phyloP scores from a whole-genome alignment of 35 echinoderm and acorn worm species.

The Acanthaster planci region DNA sequence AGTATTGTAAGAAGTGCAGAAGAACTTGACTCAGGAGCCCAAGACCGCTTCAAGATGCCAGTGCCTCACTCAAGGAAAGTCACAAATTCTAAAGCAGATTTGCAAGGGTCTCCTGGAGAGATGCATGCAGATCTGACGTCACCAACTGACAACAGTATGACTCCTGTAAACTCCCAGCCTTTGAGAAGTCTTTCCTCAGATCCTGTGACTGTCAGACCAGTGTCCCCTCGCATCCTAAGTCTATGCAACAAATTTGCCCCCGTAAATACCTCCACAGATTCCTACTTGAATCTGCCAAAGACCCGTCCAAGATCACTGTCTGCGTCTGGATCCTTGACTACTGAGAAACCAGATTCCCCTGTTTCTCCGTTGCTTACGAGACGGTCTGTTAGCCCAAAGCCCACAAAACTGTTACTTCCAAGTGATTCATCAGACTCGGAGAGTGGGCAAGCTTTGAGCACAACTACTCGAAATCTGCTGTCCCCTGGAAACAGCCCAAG shows the following conservation, averaged over 20 bases:
- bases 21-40: background rate
- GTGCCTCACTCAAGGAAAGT: background rate
- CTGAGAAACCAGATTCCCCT: conserved; percentile 32
- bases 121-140: background rate
- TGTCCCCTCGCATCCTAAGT: conserved; percentile 72
- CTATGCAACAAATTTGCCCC: conserved; percentile 72
- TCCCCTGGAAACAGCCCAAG: conserved; percentile 79
- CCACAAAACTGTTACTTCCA: conserved; percentile 38
- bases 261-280: conserved; percentile 26
- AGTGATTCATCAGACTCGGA: conserved; percentile 30
- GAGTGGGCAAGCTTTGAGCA: background rate
- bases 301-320: conserved; percentile 52
- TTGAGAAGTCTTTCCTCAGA: conserved; percentile 9
- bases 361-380: conserved; percentile 45
- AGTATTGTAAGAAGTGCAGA: background rate
- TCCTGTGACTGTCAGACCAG: conserved; percentile 68
- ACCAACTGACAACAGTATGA: background rate
- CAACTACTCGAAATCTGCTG: conserved; percentile 31
- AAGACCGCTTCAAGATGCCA: background rate
- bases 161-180: background rate
- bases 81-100: background rate
- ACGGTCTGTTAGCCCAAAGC: conserved; percentile 58
- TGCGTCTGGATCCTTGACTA: conserved; percentile 41
- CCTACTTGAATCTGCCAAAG: conserved; percentile 22
- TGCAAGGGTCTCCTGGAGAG: background rate